Percentiles rank a stretch among this genome's conserved stretches.
These are phyloP conservation scores for Pionites leucogaster DNA, from an alignment of 2,113 vertebrate genomes.

Conservation along the genomic window DNA sequence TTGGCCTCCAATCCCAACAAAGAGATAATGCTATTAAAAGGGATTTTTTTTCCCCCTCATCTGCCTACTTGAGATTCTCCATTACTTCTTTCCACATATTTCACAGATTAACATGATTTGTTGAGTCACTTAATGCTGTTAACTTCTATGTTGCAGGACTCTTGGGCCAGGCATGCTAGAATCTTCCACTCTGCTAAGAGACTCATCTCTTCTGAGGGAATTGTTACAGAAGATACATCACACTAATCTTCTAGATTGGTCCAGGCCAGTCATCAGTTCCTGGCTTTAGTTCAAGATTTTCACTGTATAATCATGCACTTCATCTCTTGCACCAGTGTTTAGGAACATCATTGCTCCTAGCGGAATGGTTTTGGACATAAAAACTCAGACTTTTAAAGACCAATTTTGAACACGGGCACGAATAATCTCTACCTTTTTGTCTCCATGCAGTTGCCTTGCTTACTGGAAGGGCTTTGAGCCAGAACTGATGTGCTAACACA, in stretches of 20 bases:
- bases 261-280: neutral
- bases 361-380: neutral
- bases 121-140: neutral
- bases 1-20: neutral
- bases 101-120: neutral
- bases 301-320: neutral
- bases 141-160: neutral
- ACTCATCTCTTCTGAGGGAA: neutral
- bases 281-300: neutral
- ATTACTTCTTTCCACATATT: neutral
- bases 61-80: neutral
- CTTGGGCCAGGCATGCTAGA: neutral
- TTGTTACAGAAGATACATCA: neutral
- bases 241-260: neutral
- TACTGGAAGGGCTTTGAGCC: neutral
- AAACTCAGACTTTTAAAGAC: neutral
- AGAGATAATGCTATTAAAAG: neutral
- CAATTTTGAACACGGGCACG: rapidly evolving
- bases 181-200: neutral
- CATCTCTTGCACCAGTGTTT: neutral
- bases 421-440: neutral
- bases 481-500: neutral
- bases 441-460: neutral
- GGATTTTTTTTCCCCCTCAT: neutral
- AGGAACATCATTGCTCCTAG: neutral